Conservation (phyloP, 2,797 vertebrate genomes). For the Lacerta agilis region DNA sequence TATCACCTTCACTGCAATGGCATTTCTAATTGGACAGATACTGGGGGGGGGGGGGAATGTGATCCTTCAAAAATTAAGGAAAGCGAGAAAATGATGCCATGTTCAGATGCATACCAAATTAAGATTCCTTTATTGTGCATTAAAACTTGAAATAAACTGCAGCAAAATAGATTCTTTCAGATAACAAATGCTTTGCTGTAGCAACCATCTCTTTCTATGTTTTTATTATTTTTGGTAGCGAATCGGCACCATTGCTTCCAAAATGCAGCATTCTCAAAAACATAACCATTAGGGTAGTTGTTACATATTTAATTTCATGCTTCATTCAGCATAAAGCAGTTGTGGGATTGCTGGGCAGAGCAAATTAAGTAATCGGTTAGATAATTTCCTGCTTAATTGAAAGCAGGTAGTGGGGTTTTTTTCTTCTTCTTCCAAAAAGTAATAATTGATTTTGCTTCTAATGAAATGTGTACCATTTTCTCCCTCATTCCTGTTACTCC, state of each 20-base stretch:
- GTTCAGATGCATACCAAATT: constrained; percentile 29
- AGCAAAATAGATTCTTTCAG: constrained; percentile 51
- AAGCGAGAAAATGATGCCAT: constrained; percentile 34
- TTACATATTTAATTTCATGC: constrained; percentile 87
- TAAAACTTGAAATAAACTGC: constrained; percentile 47
- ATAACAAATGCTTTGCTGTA: constrained; percentile 57
- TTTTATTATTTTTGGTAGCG: constrained; percentile 69
- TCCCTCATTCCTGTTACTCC: constrained; percentile 61
- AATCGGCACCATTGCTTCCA: constrained; percentile 64
- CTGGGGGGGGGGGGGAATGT: too few relatives aligned
- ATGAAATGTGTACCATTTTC: constrained; percentile 70
- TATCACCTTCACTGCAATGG: neutral
- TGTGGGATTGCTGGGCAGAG: constrained; percentile 78
- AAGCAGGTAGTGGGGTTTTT: constrained; percentile 79
- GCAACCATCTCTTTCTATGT: constrained; percentile 62
- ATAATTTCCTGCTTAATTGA: constrained; percentile 85
- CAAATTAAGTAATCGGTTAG: constrained; percentile 83
- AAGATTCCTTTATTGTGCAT: constrained; percentile 47
- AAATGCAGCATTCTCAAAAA: constrained; percentile 70
- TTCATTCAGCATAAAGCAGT: constrained; percentile 83
- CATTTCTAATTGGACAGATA: constrained; percentile 1
- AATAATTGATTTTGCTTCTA: constrained; percentile 82
- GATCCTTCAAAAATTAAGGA: neutral
- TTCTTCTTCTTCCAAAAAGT: constrained; percentile 66
- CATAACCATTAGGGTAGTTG: constrained; percentile 77